phyloP scores from a whole-genome alignment of 53 echinoderm and acorn worm genomes.

The Echinarachnius parma region DNA sequence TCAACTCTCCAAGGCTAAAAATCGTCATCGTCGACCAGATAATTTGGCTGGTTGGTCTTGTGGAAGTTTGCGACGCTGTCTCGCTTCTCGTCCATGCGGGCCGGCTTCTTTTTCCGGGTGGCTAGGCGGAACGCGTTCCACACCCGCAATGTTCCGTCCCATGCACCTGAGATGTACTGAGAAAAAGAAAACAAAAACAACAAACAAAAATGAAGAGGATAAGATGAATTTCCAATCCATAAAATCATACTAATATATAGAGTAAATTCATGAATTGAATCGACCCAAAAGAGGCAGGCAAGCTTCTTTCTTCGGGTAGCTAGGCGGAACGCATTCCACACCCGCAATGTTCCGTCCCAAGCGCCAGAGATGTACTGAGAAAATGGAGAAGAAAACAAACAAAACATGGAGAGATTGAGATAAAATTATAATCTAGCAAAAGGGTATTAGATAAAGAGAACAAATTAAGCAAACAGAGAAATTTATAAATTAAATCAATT shows the following conservation, averaged over 20 bases:
- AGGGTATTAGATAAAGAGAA: too few species aligned
- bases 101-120: slow-evolving; percentile 40
- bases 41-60: slow-evolving; percentile 39
- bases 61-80: slow-evolving; percentile 31
- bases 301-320: slow-evolving; percentile 43
- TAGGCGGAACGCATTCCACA: slow-evolving; percentile 89
- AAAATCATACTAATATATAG: too few species aligned
- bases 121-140: slow-evolving; percentile 87
- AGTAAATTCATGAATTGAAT: too few species aligned
- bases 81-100: slow-evolving; percentile 36
- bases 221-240: too few species aligned
- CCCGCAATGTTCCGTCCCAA: slow-evolving; percentile 87
- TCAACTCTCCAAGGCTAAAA: too few species aligned
- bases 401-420: too few species aligned
- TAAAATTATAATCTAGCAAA: too few species aligned
- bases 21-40: slow-evolving; percentile 42
- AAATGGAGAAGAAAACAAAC: not conserved
- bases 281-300: too few species aligned
- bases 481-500: too few species aligned
- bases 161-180: slow-evolving; percentile 95
- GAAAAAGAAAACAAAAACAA: not conserved
- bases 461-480: too few species aligned
- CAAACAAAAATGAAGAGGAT: too few species aligned
- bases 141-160: slow-evolving; percentile 88
- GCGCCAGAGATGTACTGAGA: slow-evolving; percentile 93